phyloP scores from a whole-genome alignment of 1,140 invertebrate genomes.

The Venturia canescens region DNA sequence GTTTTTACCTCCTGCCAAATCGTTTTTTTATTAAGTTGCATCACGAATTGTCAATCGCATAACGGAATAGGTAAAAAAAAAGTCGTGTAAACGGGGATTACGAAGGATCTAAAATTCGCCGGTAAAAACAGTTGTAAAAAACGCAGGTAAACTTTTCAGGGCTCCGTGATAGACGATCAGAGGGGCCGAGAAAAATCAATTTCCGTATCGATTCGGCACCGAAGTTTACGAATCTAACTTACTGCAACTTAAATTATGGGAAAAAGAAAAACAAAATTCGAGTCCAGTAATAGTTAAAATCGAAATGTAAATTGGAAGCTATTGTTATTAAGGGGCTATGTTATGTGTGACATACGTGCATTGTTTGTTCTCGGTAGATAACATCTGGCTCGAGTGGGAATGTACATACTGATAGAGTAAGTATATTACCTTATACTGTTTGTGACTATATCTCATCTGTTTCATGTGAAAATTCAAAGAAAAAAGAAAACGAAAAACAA shows the following conservation, averaged over 20 bases:
- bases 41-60: constrained; percentile 32
- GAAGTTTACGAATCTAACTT: background rate
- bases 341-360: constrained; percentile 68
- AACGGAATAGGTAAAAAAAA: constrained; percentile 2
- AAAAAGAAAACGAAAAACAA: constrained; percentile 33
- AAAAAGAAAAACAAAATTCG: constrained; percentile 38
- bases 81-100: background rate
- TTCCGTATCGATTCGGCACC: background rate
- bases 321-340: constrained; percentile 57
- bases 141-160: constrained; percentile 29
- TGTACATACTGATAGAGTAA: constrained; percentile 73
- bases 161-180: background rate
- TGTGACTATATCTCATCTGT: constrained; percentile 66
- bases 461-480: constrained; percentile 53
- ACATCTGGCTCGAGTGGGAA: constrained; percentile 73
- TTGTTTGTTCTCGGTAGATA: constrained; percentile 73
- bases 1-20: constrained; percentile 7
- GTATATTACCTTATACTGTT: constrained; percentile 71
- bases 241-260: constrained; percentile 30
- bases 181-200: background rate
- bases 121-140: background rate
- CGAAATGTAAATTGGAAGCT: constrained; percentile 62
- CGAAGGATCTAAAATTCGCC: background rate
- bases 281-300: constrained; percentile 14
- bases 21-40: constrained; percentile 21